Evolutionary conservation across 2,113 vertebrate genomes (phyloP), one percentile per base, ranked within the genome.

Genomic region (Maccullochella peelii): DNA sequence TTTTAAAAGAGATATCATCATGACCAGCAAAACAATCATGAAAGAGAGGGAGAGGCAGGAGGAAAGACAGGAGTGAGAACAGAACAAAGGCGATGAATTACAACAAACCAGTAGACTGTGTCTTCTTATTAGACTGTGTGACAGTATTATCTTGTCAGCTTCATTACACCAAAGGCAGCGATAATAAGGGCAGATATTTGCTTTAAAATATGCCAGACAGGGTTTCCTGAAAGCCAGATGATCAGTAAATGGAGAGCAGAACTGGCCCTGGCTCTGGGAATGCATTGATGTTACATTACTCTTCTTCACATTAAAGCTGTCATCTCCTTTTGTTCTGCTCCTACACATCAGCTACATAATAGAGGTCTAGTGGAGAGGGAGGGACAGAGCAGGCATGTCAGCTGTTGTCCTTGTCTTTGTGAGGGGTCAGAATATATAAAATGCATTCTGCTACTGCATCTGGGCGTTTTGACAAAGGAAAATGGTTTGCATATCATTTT

Each of bases 1-100:
- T 86, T 92, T 94, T 95, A 93, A 94, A 94, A 94, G 94, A 77
- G 69, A 91, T 91, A 93, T 92, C 92, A 92, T 93, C 92, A 87
- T 74, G 80, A 89, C 84, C 90, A 73, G 91, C 84, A 85, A 93
- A 93, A 93, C 80, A 91, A 83, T 91, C 85, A 89, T 86, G 83
- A 92, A 89, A 91, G 87, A 74, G 81, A 83, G 44, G 76, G 40
- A 73, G 40, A 73, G 76, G 75, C 78, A 83, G 82, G 63, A 82
- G 79, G 58, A 78, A 72, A 77, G 83, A 82, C 78, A 75, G 73
- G 76, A 72, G 67, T 68, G 40, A 80, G 80, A 77, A 70, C 80
- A 88, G 83, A 79, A 92, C 83, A 88, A 90, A 90, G 81, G 69
- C 73, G 67, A 79, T 65, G 81, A 91, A 93, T 90, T 91, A 87